These are phyloP conservation scores for Thunnus maccoyii DNA, from an alignment of 2,113 vertebrate species.

Conservation along the genomic window DNA sequence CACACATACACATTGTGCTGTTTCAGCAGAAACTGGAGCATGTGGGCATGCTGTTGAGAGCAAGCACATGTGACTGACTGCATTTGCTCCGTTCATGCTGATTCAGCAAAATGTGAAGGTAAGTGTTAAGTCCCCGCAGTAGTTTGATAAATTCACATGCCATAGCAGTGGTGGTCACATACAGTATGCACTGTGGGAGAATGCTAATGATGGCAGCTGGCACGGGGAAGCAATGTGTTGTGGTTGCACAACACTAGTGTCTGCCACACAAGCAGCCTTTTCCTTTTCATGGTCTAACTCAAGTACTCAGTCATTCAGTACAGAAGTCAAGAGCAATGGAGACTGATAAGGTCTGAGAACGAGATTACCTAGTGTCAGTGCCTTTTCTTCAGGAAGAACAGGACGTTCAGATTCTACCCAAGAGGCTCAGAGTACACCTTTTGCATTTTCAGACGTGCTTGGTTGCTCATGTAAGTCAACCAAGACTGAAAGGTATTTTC, in stretches of 20 bases:
- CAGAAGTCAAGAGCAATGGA: not conserved
- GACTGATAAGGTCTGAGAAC: constrained; percentile 16
- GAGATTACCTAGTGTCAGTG: not conserved
- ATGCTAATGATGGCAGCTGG: constrained; percentile 34
- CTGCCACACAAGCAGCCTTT: not conserved
- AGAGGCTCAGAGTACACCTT: not conserved
- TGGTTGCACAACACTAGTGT: not conserved
- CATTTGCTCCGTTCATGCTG: constrained; percentile 21
- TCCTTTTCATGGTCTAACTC: not conserved
- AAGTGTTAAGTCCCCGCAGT: constrained; percentile 40
- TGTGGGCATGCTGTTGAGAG: constrained; percentile 16
- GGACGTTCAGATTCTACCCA: not conserved
- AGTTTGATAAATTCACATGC: constrained; percentile 48
- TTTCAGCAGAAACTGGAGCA: constrained; percentile 58
- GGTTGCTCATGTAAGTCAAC: not conserved
- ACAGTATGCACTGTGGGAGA: not conserved
- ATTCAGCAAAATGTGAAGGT: constrained; percentile 70
- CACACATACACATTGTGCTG: constrained; percentile 39
- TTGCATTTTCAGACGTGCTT: not conserved
- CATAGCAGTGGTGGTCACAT: constrained; percentile 1
- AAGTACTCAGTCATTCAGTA: not conserved
- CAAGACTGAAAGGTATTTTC: not conserved
- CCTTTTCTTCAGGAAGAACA: constrained; percentile 14
- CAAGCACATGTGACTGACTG: constrained; percentile 25
- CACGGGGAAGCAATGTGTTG: not conserved